Base-by-base conservation (phyloP, 1,140 invertebrate species). In the Ruditapes philippinarum region DNA sequence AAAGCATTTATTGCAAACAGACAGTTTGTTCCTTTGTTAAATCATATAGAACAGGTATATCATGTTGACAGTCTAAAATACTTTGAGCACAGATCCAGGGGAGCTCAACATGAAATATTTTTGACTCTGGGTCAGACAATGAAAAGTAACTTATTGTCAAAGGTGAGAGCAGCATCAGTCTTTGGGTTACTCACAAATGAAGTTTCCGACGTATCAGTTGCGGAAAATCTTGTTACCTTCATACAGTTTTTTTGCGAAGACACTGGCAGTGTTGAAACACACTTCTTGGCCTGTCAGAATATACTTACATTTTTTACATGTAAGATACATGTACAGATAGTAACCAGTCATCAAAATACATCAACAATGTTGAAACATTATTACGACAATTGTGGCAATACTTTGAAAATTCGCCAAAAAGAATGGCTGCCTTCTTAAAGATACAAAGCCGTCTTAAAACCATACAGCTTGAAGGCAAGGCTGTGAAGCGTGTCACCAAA, bases 191-290 rank as follows among this genome's bases (percentile, higher is more conserved):
- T 86, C 14, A 54, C 54, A 22, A 76, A 86, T 90, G 83, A 90
- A 28, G 81, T 79, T 4, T 60, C 65, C 31, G 79, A 88, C 36
- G 76, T 87, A 28, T 81, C 60, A 60, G 78, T 86, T n/a, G n/a
- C n/a, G n/a, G n/a, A n/a, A n/a, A 7, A 90, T 11, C 14, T 86
- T 19, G 68, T 90, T 4, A 83, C 89, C 9, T 90, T 88, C 65
- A 78, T 90, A 36, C 84, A 88, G 45, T 90, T 28, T 31, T 78
- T 25, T 68, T 31, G n/a, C 33, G 0, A 38, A 0, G 68, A 82
- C n/a, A 31, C 45, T 17, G 22, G 25, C 12, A 36, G 40, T 40
- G n/a, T 57, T 11, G 68, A 83, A 60, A 90, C 89, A 36, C 0
- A 0, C 19, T 90, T 90, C 57, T 31, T 90, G 17, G 51, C 57